Conservation (phyloP, 2,113 vertebrate genomes). For the Aptenodytes forsteri region DNA sequence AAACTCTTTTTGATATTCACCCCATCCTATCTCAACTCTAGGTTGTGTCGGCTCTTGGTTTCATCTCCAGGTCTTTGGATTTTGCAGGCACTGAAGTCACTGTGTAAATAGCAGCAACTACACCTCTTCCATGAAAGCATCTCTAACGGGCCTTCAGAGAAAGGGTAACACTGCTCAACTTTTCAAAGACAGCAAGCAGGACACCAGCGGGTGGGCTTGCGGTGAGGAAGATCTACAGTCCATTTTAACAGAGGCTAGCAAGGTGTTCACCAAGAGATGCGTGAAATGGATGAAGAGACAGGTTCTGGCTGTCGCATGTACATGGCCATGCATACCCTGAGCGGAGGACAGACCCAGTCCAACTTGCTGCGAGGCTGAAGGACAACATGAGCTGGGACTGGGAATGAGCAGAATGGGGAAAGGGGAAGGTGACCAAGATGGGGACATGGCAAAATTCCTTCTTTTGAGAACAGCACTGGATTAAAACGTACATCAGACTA, state of each 20-base stretch:
- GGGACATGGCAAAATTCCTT: not conserved
- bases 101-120: not conserved
- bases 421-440: not conserved
- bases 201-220: not conserved
- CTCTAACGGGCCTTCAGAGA: not conserved
- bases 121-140: not conserved
- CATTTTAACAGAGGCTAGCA: not conserved
- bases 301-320: not conserved
- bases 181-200: not conserved
- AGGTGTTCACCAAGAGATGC: not conserved
- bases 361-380: not conserved
- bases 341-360: not conserved
- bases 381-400: not conserved
- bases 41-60: not conserved
- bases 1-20: not conserved
- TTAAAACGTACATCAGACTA: not conserved
- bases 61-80: not conserved
- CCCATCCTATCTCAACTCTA: not conserved
- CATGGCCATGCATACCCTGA: not conserved
- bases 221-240: not conserved
- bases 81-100: not conserved
- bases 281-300: not conserved
- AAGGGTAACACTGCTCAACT: not conserved
- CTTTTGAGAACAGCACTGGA: not conserved
- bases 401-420: not conserved